Base-by-base conservation (phyloP, 2,888 invertebrate species). In the Keiferia lycopersicella region DNA sequence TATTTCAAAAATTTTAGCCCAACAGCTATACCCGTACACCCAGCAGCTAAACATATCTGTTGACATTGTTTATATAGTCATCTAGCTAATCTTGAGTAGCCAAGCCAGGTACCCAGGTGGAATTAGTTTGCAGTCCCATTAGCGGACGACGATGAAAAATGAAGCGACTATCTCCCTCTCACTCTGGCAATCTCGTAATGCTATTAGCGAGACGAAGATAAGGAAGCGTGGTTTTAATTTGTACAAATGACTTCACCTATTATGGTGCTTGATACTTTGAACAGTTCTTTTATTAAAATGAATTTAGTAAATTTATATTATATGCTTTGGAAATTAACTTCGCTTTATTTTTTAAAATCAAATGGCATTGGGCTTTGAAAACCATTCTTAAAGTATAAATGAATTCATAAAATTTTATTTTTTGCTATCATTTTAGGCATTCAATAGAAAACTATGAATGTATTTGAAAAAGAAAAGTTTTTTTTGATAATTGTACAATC, bases 131-230 rank as follows among this genome's bases (percentile, higher is more conserved):
- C 45, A 4, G 45, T 7, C 4, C n/a, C 45, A 60, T 60, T 60
- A 60, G 60, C 45, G 18, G n/a, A 14, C 58, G 60, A 39, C 60
- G 60, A 60, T 60, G 60, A 60, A 60, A 45, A 60, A 60, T 60
- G 60, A 45, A 41, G 20, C n/a, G 4, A 12, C 1, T 26, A 20
- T 38, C 45, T 26, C 48, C 14, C 4, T 60, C 60, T 16, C 41
- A 11, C 45, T 60, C 41, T 18, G 8, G 30, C 60, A 60, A 60
- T 60, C 16, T 60, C 26, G n/a, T 26, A 60, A 60, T 60, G 45
- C 10, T 45, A 60, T 60, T 60, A 51, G 12, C 12, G 1, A 38
- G 61, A 61, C 59, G 18, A 38, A 34, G 38, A 60, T 48, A 51
- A 57, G 50, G 34, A 50, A 26, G 48, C 50, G 50, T 18, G 61